Conservation (phyloP, 37 sponge, comb jelly and placozoan genomes). For the Amphimedon queenslandica region DNA sequence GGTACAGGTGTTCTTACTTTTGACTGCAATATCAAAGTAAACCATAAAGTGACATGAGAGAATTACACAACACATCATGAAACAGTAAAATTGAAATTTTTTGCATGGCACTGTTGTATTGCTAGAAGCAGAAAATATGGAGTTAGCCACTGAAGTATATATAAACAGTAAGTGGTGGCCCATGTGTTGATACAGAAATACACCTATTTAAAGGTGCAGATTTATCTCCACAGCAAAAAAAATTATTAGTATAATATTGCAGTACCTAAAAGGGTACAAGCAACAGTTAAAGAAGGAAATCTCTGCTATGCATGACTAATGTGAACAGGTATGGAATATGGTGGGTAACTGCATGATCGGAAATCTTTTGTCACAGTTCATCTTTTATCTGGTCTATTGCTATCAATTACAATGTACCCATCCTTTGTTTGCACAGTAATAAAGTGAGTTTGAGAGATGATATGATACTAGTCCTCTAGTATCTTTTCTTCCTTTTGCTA, state of each 20-base stretch:
- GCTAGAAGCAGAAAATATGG: slow-evolving; percentile 16
- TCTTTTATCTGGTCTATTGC: slow-evolving; percentile 11
- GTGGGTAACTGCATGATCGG: too few species aligned
- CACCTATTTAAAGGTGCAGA: slow-evolving; percentile 27
- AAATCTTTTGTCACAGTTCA: too few species aligned
- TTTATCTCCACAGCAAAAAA: background rate
- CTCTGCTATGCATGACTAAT: slow-evolving; percentile 1
- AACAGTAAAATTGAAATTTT: too few species aligned
- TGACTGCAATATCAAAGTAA: too few species aligned
- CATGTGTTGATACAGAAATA: slow-evolving; percentile 32
- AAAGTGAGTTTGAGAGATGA: background rate
- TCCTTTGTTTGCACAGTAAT: slow-evolving; percentile 1
- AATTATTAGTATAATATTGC: slow-evolving; percentile 7
- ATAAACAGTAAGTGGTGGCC: slow-evolving; percentile 7
- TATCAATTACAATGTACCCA: background rate
- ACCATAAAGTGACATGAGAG: too few species aligned
- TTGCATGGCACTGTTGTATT: too few species aligned
- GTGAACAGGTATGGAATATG: slow-evolving; percentile 1
- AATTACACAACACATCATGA: too few species aligned
- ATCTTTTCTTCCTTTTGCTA: slow-evolving; percentile 14
- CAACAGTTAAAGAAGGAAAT: background rate
- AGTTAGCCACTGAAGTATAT: slow-evolving; percentile 26
- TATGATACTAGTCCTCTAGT: slow-evolving; percentile 18
- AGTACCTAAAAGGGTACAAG: slow-evolving; percentile 32
- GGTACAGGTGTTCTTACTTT: too few species aligned